Percentiles rank a stretch among this genome's conserved stretches.
These are phyloP conservation scores for Chiropotes sagulatus DNA, from an alignment of 2,797 vertebrate genomes.

Conservation along the genomic window DNA sequence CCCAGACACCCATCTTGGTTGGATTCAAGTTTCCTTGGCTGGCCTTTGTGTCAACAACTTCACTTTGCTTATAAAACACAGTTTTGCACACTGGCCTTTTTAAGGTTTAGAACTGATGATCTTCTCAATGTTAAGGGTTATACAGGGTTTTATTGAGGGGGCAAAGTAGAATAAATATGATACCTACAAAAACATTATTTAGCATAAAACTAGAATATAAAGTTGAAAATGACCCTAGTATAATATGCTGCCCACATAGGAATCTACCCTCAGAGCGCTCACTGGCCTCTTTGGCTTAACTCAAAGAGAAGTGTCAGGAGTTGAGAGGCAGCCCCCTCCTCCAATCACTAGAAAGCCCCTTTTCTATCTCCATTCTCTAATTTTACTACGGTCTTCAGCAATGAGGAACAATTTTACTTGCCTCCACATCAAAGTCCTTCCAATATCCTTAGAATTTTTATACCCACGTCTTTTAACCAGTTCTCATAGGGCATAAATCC, in stretches of 20 bases:
- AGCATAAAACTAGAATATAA: not conserved
- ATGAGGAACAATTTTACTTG: not conserved
- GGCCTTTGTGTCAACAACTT: not conserved
- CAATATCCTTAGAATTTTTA: not conserved
- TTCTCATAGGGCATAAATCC: not conserved
- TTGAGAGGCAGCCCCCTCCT: not conserved
- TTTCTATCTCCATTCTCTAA: not conserved
- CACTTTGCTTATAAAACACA: not conserved
- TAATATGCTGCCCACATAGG: rapidly evolving
- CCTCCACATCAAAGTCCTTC: not conserved
- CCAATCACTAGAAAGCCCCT: not conserved
- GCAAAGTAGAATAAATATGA: not conserved
- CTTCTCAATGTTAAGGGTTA: not conserved
- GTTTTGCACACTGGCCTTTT: not conserved
- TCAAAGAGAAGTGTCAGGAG: not conserved
- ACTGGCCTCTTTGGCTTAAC: not conserved
- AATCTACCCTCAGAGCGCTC: not conserved
- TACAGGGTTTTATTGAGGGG: not conserved
- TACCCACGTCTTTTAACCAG: not conserved
- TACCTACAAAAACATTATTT: not conserved
- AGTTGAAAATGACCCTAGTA: not conserved
- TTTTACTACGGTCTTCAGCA: not conserved
- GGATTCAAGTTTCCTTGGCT: not conserved
- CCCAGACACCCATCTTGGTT: rapidly evolving
- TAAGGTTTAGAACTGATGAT: not conserved